Conservation (phyloP, 2,113 vertebrate species). For the Cranoglanis bouderius region DNA sequence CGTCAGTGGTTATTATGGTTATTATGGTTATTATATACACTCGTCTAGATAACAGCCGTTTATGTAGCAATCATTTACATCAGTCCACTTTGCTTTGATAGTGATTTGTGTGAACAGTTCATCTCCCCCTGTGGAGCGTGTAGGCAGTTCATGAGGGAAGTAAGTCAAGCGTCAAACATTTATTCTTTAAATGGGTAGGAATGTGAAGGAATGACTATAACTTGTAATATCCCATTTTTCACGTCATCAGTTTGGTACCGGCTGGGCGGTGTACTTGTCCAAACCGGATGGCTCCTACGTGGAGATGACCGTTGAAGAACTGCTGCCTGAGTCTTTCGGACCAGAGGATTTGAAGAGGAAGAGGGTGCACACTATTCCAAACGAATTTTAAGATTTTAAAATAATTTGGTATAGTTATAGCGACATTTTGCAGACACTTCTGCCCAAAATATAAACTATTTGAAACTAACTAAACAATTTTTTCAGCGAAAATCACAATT, state of each 20-base stretch:
- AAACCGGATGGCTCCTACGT: conserved; percentile 76
- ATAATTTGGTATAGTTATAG: neutral
- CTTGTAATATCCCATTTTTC: neutral
- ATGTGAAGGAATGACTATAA: neutral
- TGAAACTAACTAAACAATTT: no score
- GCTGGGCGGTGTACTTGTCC: conserved; percentile 82
- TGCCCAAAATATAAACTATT: neutral
- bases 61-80: neutral
- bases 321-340: conserved; percentile 85
- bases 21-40: neutral
- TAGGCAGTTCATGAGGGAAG: conserved; percentile 95
- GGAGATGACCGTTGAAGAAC: conserved; percentile 75
- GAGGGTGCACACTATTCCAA: conserved; percentile 20
- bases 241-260: conserved; percentile 79
- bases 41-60: neutral
- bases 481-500: no score
- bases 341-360: conserved; percentile 77
- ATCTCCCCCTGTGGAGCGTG: conserved; percentile 88
- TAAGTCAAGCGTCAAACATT: conserved; percentile 57
- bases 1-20: neutral
- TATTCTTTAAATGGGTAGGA: neutral
- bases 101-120: conserved; percentile 80
- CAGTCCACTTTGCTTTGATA: conserved; percentile 60
- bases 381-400: conserved; percentile 35
- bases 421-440: neutral